A percentile compares a stretch with the other conserved stretches of the same genome.
Evolutionary conservation across 2,888 invertebrate species (phyloP).

Genomic region (Hirtodrosophila trivittata): DNA sequence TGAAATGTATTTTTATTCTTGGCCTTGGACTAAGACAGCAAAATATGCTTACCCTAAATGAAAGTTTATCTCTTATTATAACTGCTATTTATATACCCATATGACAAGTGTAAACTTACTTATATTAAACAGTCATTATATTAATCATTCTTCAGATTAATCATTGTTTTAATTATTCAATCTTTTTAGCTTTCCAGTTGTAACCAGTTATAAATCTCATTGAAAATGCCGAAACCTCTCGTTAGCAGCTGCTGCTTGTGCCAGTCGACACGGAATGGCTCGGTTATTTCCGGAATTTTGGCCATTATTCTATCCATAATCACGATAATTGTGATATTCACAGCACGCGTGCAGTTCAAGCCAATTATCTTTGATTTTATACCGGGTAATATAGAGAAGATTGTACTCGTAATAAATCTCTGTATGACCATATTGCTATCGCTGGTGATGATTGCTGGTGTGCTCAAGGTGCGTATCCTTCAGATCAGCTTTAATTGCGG

Average conservation of each 20-base stretch:
- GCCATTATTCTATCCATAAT: conserved; percentile 90
- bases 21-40: too few species aligned
- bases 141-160: too few species aligned
- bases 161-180: conserved; percentile 1
- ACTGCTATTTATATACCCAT: too few species aligned
- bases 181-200: conserved; percentile 28
- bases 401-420: conserved; percentile 91
- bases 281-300: conserved; percentile 88
- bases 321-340: conserved; percentile 88
- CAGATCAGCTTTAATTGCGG: too few species aligned
- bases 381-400: conserved; percentile 88
- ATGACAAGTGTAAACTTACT: too few species aligned
- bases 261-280: conserved; percentile 89
- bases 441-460: conserved; percentile 89
- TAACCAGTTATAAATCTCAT: conserved; percentile 2
- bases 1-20: too few species aligned
- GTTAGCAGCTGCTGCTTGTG: conserved; percentile 89
- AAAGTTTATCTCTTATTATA: too few species aligned
- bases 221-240: conserved; percentile 84
- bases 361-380: conserved; percentile 91
- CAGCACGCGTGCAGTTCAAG: conserved; percentile 88
- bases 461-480: conserved; percentile 87
- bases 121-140: too few species aligned
- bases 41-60: too few species aligned
- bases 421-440: conserved; percentile 93